Evolutionary conservation across 2,797 vertebrate genomes (phyloP), one percentile per base, ranked within the genome.

Genomic region (Aplochiton taeniatus): DNA sequence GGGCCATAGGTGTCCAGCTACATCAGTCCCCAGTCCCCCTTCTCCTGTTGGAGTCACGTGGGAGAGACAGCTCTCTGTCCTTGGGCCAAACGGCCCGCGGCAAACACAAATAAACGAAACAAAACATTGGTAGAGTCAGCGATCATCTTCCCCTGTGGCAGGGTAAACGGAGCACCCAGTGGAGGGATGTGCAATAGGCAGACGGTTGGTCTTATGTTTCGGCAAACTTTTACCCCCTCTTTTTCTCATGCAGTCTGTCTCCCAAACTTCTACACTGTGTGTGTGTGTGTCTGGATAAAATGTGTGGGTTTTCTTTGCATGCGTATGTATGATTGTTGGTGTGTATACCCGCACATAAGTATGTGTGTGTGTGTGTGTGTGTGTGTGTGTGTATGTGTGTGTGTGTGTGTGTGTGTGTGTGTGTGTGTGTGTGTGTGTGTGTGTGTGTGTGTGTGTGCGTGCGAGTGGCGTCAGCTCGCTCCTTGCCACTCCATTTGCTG

Each of bases 401-500:
- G 55, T 41, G 45, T 59, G 55, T 59, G 65, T 52, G 65, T 43
- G 70, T 70, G 73, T 69, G 74, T 76, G 70, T 79, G 73, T 64
- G 78, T 78, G 77, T 50, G 64, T 17, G 55, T 59, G 44, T 50
- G 65, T 47, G 57, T 14, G 47, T 51, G 55, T 49, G 31, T 50
- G 54, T 42, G 16, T 58, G 45, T 50, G 47, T 42, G 46, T 61
- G 59, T 61, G 47, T 48, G 58, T 13, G 17, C 48, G 46, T 74
- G 86, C 84, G 89, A 85, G 75, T 83, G 91, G 90, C 90, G 89
- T 92, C 90, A 91, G 92, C 90, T 88, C 90, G 89, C 87, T 89
- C 90, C 93, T 97, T 97, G 94, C 92, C 95, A 98, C 94, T 96
- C 97, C 97, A 99, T 99, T 99, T 99, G 94, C 96, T 93, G 87